These are phyloP conservation scores for Tachyglossus aculeatus DNA, from an alignment of 2,797 vertebrate genomes.

Conservation along the genomic window DNA sequence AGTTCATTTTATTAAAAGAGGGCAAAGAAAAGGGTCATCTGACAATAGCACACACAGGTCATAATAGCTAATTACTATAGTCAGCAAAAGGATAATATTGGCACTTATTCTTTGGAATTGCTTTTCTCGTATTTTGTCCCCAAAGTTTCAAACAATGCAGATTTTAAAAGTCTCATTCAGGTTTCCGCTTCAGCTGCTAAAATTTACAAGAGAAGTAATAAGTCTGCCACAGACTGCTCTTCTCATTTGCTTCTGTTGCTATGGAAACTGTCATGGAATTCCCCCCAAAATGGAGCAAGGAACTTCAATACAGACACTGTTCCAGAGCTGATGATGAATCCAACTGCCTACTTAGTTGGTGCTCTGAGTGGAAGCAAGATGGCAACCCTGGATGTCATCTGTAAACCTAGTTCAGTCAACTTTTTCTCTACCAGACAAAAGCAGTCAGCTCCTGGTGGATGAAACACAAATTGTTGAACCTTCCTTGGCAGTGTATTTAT, in stretches of 20 bases:
- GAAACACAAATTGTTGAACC: background rate
- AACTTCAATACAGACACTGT: background rate
- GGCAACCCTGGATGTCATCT: background rate
- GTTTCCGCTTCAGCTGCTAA: background rate
- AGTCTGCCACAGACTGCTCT: background rate
- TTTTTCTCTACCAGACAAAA: background rate
- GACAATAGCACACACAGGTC: background rate
- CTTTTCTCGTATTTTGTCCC: background rate
- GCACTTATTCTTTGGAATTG: background rate
- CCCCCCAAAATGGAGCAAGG: constrained; percentile 6
- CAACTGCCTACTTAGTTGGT: background rate
- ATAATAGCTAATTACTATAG: background rate
- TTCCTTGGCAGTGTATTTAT: background rate
- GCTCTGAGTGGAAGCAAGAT: background rate
- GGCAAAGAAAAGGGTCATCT: background rate
- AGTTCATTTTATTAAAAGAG: background rate
- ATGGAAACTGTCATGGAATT: constrained; percentile 14
- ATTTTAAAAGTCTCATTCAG: background rate
- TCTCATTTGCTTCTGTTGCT: constrained; percentile 12
- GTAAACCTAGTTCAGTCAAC: background rate
- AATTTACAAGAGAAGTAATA: background rate
- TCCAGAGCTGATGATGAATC: background rate
- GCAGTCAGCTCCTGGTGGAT: background rate
- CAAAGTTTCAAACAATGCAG: background rate
- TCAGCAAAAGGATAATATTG: background rate